phyloP scores from a whole-genome alignment of 2,113 vertebrate genomes.

The Rhadina sibilatrix region DNA sequence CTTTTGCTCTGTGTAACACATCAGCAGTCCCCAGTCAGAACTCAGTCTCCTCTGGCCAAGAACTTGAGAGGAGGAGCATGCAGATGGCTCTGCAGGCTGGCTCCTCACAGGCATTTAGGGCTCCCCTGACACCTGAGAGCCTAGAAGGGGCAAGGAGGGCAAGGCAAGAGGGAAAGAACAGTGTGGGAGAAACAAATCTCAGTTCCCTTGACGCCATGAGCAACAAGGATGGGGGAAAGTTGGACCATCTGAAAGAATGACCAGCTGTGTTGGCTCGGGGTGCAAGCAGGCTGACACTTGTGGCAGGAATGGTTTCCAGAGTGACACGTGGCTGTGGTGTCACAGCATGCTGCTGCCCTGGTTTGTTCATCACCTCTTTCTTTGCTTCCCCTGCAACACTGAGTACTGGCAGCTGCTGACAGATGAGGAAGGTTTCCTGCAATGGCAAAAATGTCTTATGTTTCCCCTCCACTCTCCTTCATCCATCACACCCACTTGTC shows the following conservation, averaged over 20 bases:
- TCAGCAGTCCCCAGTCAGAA: not conserved
- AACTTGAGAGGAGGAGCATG: accelerated
- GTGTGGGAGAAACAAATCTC: not conserved
- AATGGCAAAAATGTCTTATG: not conserved
- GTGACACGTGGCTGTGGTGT: not conserved
- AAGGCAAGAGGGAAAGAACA: not conserved
- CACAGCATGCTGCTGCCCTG: not conserved
- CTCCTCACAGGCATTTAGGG: not conserved
- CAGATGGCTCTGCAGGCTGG: not conserved
- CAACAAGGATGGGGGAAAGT: not conserved
- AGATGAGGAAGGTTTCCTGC: not conserved
- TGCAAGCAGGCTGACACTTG: not conserved
- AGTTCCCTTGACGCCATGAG: not conserved
- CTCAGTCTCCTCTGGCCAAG: not conserved
- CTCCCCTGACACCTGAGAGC: not conserved
- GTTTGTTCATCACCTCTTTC: not conserved
- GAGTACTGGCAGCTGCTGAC: not conserved
- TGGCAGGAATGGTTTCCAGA: not conserved
- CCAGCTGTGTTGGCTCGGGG: not conserved
- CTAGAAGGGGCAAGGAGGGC: not conserved
- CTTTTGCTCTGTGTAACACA: constrained; percentile 33
- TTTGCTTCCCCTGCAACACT: not conserved
- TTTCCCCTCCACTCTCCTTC: not conserved
- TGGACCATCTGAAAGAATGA: not conserved
- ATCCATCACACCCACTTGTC: not conserved